Percentiles rank a stretch among this genome's conserved stretches.
phyloP scores from a whole-genome alignment of 2,797 vertebrate species.

The Poecile montanus region DNA sequence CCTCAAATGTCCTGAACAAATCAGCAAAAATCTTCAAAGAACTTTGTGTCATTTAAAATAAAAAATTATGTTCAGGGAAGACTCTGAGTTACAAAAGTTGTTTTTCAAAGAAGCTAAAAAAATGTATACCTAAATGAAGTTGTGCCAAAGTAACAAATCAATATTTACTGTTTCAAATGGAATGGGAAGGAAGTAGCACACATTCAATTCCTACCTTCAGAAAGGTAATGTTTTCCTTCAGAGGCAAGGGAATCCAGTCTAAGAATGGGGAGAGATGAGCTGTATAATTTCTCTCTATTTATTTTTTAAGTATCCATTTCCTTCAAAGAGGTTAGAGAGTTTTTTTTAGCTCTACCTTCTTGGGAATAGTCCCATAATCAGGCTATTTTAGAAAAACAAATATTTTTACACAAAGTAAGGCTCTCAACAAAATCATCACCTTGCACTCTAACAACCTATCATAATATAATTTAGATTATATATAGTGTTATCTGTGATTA shows the following conservation, averaged over 20 bases:
- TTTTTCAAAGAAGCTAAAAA: background rate
- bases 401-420: background rate
- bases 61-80: background rate
- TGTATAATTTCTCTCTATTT: background rate
- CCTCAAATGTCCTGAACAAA: background rate
- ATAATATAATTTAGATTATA: background rate
- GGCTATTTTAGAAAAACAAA: background rate
- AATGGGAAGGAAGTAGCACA: background rate
- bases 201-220: background rate
- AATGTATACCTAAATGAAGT: background rate
- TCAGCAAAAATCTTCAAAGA: background rate
- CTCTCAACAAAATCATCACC: background rate
- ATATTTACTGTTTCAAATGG: background rate
- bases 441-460: background rate
- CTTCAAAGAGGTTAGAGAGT: background rate
- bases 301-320: background rate
- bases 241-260: background rate
- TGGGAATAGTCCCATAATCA: background rate
- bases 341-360: background rate
- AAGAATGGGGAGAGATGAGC: background rate
- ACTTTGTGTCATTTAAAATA: background rate
- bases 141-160: background rate
- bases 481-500: background rate
- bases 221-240: background rate
- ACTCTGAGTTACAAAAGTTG: background rate